phyloP scores from a whole-genome alignment of 2,797 vertebrate species.

The Microcaecilia unicolor region DNA sequence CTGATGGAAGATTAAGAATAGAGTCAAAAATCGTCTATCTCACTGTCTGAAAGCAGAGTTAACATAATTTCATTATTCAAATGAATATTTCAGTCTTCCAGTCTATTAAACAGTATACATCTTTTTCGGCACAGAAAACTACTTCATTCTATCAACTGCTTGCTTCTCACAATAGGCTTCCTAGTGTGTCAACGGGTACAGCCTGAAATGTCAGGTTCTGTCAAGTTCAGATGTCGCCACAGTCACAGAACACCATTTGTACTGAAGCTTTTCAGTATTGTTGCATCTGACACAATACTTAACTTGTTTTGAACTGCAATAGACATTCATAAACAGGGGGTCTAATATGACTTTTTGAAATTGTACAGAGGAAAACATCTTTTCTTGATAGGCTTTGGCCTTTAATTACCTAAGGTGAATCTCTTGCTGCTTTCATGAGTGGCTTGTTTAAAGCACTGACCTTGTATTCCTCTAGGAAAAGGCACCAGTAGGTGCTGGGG shows the following conservation, averaged over 20 bases:
- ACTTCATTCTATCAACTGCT: too few species aligned
- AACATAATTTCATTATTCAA: too few species aligned
- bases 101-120: too few species aligned
- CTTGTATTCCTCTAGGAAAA: not conserved
- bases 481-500: not conserved
- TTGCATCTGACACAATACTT: constrained; percentile 4
- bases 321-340: not conserved
- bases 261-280: not conserved
- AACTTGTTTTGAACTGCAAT: not conserved
- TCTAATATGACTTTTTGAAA: not conserved
- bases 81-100: too few species aligned
- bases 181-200: not conserved
- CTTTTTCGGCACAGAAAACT: not conserved
- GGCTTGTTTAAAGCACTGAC: not conserved
- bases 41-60: too few species aligned
- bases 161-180: too few species aligned
- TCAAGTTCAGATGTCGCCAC: not conserved
- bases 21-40: too few species aligned
- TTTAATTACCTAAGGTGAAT: not conserved
- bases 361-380: not conserved
- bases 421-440: not conserved
- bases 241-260: fast-evolving
- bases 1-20: too few species aligned
- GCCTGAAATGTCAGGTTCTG: fast-evolving
- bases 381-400: constrained; percentile 6